These are phyloP conservation scores for Catostylus mosaicus DNA, from an alignment of 30 jellyfish, hydroid and myxozoan genomes.

Conservation along the genomic window DNA sequence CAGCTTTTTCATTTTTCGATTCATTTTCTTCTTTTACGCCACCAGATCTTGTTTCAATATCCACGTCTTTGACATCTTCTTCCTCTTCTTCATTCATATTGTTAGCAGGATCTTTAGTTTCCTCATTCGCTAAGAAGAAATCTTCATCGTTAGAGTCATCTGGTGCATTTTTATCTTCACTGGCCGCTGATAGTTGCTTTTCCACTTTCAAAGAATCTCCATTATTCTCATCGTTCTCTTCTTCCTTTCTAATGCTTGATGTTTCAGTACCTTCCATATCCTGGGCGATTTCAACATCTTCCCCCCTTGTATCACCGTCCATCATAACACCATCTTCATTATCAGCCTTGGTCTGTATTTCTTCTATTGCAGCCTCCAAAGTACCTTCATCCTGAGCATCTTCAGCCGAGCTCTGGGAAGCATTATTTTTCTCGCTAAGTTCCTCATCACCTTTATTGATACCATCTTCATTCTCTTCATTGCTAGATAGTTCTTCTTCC, in stretches of 20 bases:
- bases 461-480: background rate
- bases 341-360: background rate
- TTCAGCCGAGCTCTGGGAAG: background rate
- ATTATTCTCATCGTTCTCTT: slow-evolving; percentile 7
- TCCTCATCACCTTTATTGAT: slow-evolving; percentile 4
- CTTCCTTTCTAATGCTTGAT: background rate
- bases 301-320: background rate
- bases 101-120: background rate
- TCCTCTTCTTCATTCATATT: background rate
- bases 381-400: background rate
- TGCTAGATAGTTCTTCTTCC: background rate
- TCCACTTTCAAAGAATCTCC: background rate
- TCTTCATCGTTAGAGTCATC: slow-evolving; percentile 20
- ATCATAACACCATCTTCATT: background rate
- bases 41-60: background rate
- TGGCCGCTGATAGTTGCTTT: background rate
- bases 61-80: background rate
- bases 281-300: background rate
- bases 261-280: slow-evolving; percentile 15
- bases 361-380: background rate
- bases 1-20: background rate
- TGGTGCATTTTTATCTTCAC: slow-evolving; percentile 1
- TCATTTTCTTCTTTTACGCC: background rate
- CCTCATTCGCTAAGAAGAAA: background rate
- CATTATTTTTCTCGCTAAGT: background rate